Base-by-base conservation (phyloP, 2,113 vertebrate genomes). In the Oncorhynchus kisutch region DNA sequence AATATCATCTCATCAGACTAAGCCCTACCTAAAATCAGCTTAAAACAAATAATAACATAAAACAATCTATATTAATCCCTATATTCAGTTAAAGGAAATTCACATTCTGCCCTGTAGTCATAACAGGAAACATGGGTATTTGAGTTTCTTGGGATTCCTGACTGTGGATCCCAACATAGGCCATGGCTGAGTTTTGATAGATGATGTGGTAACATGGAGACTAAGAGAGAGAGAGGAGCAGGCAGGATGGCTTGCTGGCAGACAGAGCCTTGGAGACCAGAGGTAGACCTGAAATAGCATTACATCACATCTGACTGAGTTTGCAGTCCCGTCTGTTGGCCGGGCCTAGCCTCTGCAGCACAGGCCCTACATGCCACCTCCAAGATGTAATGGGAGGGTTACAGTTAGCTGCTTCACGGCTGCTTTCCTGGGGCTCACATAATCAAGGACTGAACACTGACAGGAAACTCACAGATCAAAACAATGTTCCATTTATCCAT, bases 231-330 rank as follows among this genome's bases (percentile, higher is more conserved):
- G 83, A 82, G 59, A 54, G 51, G 13, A 54, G 13, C 16, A 54
- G 16, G 51, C 84, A 80, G 84, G 71, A 72, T 84, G 85, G 81
- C 76, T 77, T 71, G 79, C 76, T 80, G 81, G 86, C 82, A 87
- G 80, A 84, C 62, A 14, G 69, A 84, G 85, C 79, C 74, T 65
- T 57, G 81, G 78, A 85, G 81, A 76, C 86, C 84, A 81, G 84
- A 85, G 80, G 81, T 86, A 76, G 73, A 88, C 82, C 88, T 87
- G 84, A 91, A 91, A 92, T 90, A 93, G 88, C 82, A 72, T 92
- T 91, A 90, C 90, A 89, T 92, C 92, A 91, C 86, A 82, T 51
- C 69, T 81, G 82, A 86, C 71, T 80, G 81, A 84, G 74, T 87
- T 80, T 76, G 82, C 82, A 34, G 67, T 76, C 85, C 85, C 81